Conservation (phyloP, 2,888 invertebrate species). For the Thumatha senex region DNA sequence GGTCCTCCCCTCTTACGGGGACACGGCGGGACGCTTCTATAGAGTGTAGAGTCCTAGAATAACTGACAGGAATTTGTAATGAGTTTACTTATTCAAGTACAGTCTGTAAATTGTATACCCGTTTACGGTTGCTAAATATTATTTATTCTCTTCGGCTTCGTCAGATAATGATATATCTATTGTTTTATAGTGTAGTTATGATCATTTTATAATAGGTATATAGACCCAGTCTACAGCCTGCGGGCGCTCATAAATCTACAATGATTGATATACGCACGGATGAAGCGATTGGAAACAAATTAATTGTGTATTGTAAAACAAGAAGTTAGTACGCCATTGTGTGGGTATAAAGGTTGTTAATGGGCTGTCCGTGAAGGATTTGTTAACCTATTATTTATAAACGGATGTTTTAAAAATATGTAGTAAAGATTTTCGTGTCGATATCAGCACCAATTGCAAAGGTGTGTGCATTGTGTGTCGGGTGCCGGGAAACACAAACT, state of each 20-base stretch:
- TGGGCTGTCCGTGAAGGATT: background rate
- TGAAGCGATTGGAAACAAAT: background rate
- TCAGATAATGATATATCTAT: slow-evolving; percentile 27
- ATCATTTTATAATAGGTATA: slow-evolving; percentile 14
- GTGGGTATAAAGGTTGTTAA: background rate
- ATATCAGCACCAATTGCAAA: background rate
- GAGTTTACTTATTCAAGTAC: background rate
- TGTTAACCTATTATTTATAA: background rate
- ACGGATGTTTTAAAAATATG: background rate
- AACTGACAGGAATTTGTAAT: too few relatives aligned
- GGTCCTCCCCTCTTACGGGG: too few relatives aligned
- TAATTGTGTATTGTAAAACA: slow-evolving; percentile 2
- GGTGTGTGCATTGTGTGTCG: too few relatives aligned
- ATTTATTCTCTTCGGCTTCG: slow-evolving; percentile 10
- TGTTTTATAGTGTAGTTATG: slow-evolving; percentile 28
- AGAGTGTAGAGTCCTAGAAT: too few relatives aligned
- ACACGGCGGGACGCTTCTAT: too few relatives aligned
- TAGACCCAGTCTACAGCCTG: slow-evolving; percentile 18
- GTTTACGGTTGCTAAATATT: slow-evolving; percentile 6
- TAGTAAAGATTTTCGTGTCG: background rate
- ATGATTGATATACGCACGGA: slow-evolving; percentile 42
- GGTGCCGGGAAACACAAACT: too few relatives aligned
- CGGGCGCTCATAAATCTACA: slow-evolving; percentile 39
- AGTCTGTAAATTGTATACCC: background rate
- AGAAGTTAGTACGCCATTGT: slow-evolving; percentile 3